Evolutionary conservation across 2,113 vertebrate species (phyloP).

Genomic region (Merops nubicus): DNA sequence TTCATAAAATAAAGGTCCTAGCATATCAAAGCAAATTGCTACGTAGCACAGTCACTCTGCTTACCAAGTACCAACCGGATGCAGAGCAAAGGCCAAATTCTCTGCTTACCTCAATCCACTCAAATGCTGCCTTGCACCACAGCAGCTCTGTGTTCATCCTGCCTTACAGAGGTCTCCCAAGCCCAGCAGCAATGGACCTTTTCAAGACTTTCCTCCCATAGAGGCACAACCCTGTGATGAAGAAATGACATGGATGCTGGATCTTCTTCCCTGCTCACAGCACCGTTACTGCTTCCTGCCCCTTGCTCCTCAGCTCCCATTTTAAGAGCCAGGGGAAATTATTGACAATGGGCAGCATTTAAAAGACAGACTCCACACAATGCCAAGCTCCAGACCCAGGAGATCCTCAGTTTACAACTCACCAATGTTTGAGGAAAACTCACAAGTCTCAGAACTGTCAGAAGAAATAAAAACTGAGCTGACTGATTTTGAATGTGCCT

Average conservation of each 20-base stretch:
- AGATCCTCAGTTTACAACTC: not conserved
- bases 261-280: not conserved
- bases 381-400: not conserved
- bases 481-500: not conserved
- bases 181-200: not conserved
- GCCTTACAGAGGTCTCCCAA: not conserved
- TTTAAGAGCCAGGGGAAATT: not conserved
- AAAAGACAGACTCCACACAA: not conserved
- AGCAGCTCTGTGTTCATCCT: not conserved
- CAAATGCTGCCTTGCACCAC: not conserved
- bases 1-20: not conserved
- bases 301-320: not conserved
- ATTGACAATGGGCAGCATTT: not conserved
- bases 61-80: not conserved
- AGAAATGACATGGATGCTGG: not conserved
- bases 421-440: not conserved
- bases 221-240: not conserved
- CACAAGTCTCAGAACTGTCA: not conserved
- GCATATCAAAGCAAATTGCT: not conserved
- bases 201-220: not conserved
- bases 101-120: not conserved
- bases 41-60: not conserved
- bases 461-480: not conserved
- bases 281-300: not conserved
- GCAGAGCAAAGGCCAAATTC: not conserved